Percentiles rank a stretch among this genome's conserved stretches.
phyloP scores from a whole-genome alignment of 2,888 invertebrate genomes.

The Chrysolina americana region DNA sequence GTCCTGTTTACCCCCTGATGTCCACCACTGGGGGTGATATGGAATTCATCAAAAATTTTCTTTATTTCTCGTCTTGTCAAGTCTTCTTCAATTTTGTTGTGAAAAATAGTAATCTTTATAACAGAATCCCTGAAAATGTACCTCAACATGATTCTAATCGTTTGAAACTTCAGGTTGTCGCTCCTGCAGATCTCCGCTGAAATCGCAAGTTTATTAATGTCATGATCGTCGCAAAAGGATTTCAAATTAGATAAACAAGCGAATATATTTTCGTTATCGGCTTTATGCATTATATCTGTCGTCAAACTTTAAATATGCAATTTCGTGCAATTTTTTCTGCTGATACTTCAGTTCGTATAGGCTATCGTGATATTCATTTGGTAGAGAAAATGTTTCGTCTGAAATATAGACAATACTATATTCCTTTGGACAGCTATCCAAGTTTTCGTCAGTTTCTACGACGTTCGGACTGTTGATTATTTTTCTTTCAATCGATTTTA shows the following conservation, averaged over 20 bases:
- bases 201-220: too few relatives aligned
- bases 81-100: neutral
- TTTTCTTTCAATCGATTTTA: too few relatives aligned
- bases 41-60: neutral
- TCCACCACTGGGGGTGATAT: neutral
- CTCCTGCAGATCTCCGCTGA: neutral
- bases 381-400: too few relatives aligned
- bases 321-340: constrained; percentile 1
- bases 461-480: too few relatives aligned
- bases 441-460: too few relatives aligned
- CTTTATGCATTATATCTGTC: too few relatives aligned
- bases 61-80: neutral
- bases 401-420: too few relatives aligned
- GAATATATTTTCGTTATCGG: neutral
- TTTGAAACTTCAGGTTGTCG: neutral
- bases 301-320: neutral
- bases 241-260: neutral
- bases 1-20: neutral
- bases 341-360: too few relatives aligned
- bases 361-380: too few relatives aligned
- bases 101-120: neutral
- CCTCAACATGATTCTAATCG: neutral
- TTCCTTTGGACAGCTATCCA: too few relatives aligned
- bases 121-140: neutral
- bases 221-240: too few relatives aligned